These are phyloP conservation scores for Tanytarsus gracilentus DNA, from an alignment of 2,888 invertebrate genomes.

Conservation along the genomic window DNA sequence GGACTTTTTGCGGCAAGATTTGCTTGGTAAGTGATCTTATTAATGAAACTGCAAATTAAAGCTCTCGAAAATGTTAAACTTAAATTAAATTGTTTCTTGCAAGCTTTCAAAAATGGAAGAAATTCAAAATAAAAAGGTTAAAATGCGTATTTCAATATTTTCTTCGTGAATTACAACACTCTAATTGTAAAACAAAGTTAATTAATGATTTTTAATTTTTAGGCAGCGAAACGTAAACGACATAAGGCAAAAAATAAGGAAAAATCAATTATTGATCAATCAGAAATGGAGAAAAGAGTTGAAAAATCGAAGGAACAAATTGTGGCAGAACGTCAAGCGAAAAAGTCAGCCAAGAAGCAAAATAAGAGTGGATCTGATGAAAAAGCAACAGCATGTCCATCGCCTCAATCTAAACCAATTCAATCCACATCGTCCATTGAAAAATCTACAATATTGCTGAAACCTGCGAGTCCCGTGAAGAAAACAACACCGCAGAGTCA, in stretches of 20 bases:
- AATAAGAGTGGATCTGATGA: neutral
- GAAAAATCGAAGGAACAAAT: conserved; percentile 19
- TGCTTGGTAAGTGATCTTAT: too few relatives aligned
- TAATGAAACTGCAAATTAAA: too few relatives aligned
- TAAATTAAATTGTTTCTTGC: neutral
- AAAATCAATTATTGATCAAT: neutral
- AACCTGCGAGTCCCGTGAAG: neutral
- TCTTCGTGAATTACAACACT: neutral
- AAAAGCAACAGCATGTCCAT: too few relatives aligned
- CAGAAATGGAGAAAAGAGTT: conserved; percentile 1
- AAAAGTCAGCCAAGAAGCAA: conserved; percentile 7
- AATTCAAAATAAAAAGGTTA: conserved; percentile 22
- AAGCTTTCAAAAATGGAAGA: conserved; percentile 24
- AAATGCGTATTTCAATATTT: conserved; percentile 19
- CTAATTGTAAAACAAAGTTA: neutral
- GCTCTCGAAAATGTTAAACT: too few relatives aligned
- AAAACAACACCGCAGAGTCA: neutral
- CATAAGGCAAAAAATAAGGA: neutral
- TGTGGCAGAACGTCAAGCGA: conserved; percentile 18
- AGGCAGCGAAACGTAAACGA: conserved; percentile 22
- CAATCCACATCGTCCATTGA: too few relatives aligned
- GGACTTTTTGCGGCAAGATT: too few relatives aligned
- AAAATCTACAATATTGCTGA: too few relatives aligned
- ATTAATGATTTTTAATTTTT: neutral
- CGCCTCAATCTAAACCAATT: too few relatives aligned